Evolutionary conservation across 2,113 vertebrate species (phyloP), one percentile per base, ranked within the genome.

Genomic region (Illadopsis cleaveri): DNA sequence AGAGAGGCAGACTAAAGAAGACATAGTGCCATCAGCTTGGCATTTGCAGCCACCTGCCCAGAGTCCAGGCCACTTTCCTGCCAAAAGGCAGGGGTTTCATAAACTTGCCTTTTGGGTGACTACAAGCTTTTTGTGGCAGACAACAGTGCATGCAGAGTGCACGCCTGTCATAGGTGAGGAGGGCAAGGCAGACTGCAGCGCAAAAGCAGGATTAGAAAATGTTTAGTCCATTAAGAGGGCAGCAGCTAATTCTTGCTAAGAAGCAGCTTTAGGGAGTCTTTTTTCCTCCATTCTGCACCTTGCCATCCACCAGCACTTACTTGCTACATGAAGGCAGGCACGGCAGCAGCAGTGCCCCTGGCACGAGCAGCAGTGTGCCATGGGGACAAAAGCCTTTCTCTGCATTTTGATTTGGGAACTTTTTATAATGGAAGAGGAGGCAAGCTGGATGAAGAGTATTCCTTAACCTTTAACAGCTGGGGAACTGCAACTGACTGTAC

Each of bases 91-190:
- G 20, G 4, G 19, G 2, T 18, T 62, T 25, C 60, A 30, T 3
- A 7, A 5, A 21, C 23, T 7, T 2, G 2, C 10, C 27, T 40
- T 31, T 37, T 6, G 9, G 9, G n/a, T n/a, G 28, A n/a, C 1
- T 0, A 9, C 18, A 4, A 42, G 40, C 11, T 37, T 18, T 51
- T 68, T 11, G 44, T 2, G 2, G 31, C 2, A 5, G 64, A 37
- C 18, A 69, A 1, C 15, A 18, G 12, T 1, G 4, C 2, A 0
- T 3, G 3, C 3, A 45, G 33, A 24, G 10, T 2, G 0, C 27
- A 7, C 27, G 40, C 37, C 25, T n/a, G 47, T 23, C 31, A 4
- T 7, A 33, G 56, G 12, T 48, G 50, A 90, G 25, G 35, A 72
- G 18, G 5, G 8, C 61, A 73, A 90, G 79, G 19, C 16, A 19